Evolutionary conservation across 2,797 vertebrate genomes (phyloP).

Genomic region (Podargus strigoides): DNA sequence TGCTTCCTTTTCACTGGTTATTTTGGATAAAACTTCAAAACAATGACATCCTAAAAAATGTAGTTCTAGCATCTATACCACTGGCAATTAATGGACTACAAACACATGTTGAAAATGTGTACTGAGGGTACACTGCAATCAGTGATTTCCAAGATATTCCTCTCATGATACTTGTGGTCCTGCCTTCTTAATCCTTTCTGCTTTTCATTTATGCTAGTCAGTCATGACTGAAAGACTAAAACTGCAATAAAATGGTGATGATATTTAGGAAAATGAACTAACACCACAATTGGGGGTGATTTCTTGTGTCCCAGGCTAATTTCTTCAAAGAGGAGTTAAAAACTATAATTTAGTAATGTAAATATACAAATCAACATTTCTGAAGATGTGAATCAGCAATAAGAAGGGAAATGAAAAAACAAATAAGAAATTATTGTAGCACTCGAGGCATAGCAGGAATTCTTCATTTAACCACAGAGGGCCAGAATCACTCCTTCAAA

Average conservation of each 20-base stretch:
- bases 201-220: conserved; percentile 47
- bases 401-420: background rate
- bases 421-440: background rate
- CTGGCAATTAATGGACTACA: conserved; percentile 38
- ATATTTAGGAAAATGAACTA: background rate
- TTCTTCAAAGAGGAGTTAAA: background rate
- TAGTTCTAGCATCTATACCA: conserved; percentile 19
- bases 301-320: background rate
- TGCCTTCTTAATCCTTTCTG: conserved; percentile 23
- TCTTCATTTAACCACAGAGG: background rate
- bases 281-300: background rate
- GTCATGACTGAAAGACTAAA: background rate
- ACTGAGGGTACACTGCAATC: background rate
- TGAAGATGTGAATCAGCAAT: background rate
- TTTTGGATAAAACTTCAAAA: conserved; percentile 56
- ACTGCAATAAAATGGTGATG: background rate
- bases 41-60: conserved; percentile 1
- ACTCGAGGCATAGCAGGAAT: background rate
- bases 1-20: conserved; percentile 37
- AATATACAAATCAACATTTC: background rate
- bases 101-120: conserved; percentile 49
- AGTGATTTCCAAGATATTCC: background rate
- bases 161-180: background rate
- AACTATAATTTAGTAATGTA: background rate
- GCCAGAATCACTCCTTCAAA: background rate